These are phyloP conservation scores for Verasper variegatus DNA, from an alignment of 2,113 vertebrate species.

Conservation along the genomic window DNA sequence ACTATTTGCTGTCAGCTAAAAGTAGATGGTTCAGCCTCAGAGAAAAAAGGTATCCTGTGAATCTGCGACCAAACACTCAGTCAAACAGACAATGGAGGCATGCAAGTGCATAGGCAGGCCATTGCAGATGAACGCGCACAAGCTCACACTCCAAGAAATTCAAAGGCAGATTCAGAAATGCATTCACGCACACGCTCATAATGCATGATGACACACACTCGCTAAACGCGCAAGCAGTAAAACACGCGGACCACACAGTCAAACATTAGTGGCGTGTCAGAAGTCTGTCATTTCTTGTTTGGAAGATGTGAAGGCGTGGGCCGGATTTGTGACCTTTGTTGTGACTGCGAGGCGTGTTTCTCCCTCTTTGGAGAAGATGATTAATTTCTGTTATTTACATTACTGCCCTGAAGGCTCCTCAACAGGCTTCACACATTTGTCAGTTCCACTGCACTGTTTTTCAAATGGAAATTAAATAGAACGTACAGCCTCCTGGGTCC, in stretches of 20 bases:
- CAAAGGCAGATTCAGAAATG: conserved; percentile 43
- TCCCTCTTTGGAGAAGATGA: conserved; percentile 74
- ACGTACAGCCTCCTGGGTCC: conserved; percentile 70
- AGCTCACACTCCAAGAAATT: conserved; percentile 13
- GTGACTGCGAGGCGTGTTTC: conserved; percentile 66
- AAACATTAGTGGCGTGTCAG: conserved; percentile 62
- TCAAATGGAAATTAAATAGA: conserved; percentile 79
- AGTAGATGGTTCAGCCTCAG: conserved; percentile 67
- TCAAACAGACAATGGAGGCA: conserved; percentile 50
- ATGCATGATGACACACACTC: conserved; percentile 15
- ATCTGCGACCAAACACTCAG: conserved; percentile 49
- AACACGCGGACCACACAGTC: conserved; percentile 50
- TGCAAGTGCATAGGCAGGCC: conserved; percentile 1
- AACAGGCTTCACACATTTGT: conserved; percentile 73
- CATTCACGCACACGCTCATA: neutral
- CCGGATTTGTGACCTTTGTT: conserved; percentile 76
- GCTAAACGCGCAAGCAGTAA: neutral
- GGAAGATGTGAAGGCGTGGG: conserved; percentile 62
- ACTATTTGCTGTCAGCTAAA: conserved; percentile 77
- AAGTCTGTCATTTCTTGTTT: conserved; percentile 74
- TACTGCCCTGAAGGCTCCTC: conserved; percentile 74
- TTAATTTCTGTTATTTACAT: conserved; percentile 82
- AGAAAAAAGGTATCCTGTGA: conserved; percentile 60
- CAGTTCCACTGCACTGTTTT: conserved; percentile 75
- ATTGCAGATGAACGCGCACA: conserved; percentile 13